Conservation (phyloP, 2,797 vertebrate genomes). For the Gallinago solitaria region DNA sequence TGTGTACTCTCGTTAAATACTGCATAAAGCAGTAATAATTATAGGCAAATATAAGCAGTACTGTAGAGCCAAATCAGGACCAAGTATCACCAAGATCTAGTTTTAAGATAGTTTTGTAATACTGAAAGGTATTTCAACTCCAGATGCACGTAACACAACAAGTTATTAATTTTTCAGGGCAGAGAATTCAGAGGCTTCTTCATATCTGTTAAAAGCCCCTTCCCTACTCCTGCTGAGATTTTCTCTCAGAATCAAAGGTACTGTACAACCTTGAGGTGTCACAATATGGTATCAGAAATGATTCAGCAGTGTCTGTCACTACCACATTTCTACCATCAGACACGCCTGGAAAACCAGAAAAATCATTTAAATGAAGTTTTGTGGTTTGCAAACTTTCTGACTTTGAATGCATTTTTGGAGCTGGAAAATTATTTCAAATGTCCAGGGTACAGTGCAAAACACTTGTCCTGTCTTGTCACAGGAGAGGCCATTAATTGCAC, state of each 20-base stretch:
- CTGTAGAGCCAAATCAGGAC: background rate
- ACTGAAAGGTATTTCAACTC: background rate
- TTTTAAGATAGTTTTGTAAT: background rate
- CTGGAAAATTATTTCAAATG: background rate
- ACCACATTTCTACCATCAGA: background rate
- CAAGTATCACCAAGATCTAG: background rate
- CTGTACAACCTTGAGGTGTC: background rate
- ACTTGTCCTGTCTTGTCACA: background rate
- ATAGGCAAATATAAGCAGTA: background rate
- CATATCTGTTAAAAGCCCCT: background rate
- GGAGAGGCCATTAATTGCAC: background rate
- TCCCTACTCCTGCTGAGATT: background rate
- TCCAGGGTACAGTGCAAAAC: background rate
- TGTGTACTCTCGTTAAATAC: background rate
- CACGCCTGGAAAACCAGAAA: fast-evolving
- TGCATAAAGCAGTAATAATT: background rate
- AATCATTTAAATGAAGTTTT: background rate
- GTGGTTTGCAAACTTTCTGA: background rate
- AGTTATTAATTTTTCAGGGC: background rate
- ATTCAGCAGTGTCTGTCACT: fast-evolving
- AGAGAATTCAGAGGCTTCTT: background rate
- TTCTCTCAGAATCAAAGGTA: background rate
- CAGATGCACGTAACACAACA: background rate
- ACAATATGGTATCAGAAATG: fast-evolving
- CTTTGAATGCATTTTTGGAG: background rate